Evolutionary conservation across 2,888 invertebrate species (phyloP).

Genomic region (Euclidia mi): DNA sequence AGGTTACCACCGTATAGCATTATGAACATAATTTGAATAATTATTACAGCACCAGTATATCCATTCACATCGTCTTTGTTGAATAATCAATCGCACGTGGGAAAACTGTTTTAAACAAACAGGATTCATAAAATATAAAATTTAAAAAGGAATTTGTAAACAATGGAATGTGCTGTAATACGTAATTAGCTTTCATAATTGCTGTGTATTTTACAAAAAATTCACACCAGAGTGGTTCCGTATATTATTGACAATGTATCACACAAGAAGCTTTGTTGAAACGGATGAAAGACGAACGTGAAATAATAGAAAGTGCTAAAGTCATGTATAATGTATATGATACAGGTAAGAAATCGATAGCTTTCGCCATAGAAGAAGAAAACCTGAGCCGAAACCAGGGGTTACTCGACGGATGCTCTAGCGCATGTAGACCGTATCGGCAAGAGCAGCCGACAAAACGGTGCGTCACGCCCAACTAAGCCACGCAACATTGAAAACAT

Average conservation of each 20-base stretch:
- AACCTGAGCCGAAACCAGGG: conserved; percentile 75
- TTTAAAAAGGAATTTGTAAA: conserved; percentile 54
- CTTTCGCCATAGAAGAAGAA: conserved; percentile 63
- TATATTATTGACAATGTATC: conserved; percentile 22
- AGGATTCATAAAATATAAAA: conserved; percentile 49
- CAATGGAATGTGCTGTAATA: conserved; percentile 61
- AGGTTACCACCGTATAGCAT: conserved; percentile 65
- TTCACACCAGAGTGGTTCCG: conserved; percentile 43
- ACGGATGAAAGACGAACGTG: conserved; percentile 13
- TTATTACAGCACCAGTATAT: conserved; percentile 62
- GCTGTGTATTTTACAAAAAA: conserved; percentile 33
- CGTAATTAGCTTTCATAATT: conserved; percentile 52
- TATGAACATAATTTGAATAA: conserved; percentile 77
- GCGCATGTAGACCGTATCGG: conserved; percentile 87
- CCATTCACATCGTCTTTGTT: conserved; percentile 65
- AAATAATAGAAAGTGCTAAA: conserved; percentile 32
- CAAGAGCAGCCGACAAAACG: conserved; percentile 84
- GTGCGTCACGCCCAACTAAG: conserved; percentile 83
- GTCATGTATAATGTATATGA: conserved; percentile 44
- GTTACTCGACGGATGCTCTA: conserved; percentile 78
- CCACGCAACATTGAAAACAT: conserved; percentile 77
- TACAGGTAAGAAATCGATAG: conserved; percentile 61
- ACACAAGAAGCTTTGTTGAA: conserved; percentile 13
- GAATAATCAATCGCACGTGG: conserved; percentile 79
- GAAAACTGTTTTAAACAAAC: conserved; percentile 75